phyloP scores from a whole-genome alignment of 2,888 invertebrate genomes.

The Leucophenga maculata region DNA sequence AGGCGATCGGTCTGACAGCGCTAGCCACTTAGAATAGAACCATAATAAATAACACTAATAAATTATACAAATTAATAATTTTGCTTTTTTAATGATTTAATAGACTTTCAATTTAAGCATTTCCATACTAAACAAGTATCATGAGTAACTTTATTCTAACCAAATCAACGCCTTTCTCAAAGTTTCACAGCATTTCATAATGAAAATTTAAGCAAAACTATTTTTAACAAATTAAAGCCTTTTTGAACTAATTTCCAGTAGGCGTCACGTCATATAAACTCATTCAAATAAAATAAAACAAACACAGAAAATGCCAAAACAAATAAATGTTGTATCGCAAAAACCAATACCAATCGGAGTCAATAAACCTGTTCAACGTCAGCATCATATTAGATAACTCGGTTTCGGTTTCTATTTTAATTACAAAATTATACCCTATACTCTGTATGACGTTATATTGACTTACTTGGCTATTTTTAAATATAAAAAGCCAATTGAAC shows the following conservation, averaged over 20 bases:
- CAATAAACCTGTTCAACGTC: background rate
- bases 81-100: too few relatives aligned
- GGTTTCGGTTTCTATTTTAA: background rate
- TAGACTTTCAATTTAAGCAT: too few relatives aligned
- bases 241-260: constrained; percentile 2
- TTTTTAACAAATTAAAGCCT: background rate
- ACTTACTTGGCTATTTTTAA: too few relatives aligned
- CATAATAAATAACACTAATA: too few relatives aligned
- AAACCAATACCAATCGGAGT: background rate
- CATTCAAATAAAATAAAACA: background rate
- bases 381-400: background rate
- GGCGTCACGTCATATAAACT: background rate
- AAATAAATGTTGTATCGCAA: background rate
- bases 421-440: too few relatives aligned
- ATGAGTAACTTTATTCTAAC: background rate
- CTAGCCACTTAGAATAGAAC: too few relatives aligned
- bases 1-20: too few relatives aligned
- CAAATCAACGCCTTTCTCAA: background rate
- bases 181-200: background rate
- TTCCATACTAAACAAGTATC: background rate
- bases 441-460: too few relatives aligned
- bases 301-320: background rate
- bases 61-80: too few relatives aligned
- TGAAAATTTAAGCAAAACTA: background rate
- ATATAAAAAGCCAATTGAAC: too few relatives aligned